These are phyloP conservation scores for Lagenorhynchus albirostris DNA, from an alignment of 2,113 vertebrate genomes.

Conservation along the genomic window DNA sequence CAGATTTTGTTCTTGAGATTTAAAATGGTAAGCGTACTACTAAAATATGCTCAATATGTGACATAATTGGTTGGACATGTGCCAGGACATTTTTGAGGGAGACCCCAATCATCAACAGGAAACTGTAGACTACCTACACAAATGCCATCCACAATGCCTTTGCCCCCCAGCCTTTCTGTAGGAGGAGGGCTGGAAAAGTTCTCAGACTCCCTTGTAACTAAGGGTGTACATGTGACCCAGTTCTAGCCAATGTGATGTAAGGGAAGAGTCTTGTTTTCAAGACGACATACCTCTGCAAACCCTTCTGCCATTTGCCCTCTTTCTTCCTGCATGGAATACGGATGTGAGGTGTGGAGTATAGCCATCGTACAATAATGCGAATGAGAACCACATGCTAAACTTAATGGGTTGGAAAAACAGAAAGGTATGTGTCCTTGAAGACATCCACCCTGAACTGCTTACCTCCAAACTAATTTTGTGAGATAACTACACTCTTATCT, in stretches of 20 bases:
- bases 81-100: not conserved
- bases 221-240: not conserved
- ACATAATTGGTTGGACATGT: not conserved
- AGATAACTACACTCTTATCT: not conserved
- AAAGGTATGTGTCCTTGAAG: slow-evolving; percentile 4
- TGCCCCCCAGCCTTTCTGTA: not conserved
- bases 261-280: not conserved
- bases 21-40: not conserved
- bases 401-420: not conserved
- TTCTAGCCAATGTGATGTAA: not conserved
- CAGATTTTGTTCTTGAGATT: slow-evolving; percentile 10
- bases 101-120: not conserved
- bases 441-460: not conserved
- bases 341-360: not conserved
- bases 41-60: slow-evolving; percentile 18
- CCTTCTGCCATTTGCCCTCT: not conserved
- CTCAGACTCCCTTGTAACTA: slow-evolving; percentile 13
- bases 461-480: not conserved
- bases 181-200: not conserved
- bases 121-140: not conserved
- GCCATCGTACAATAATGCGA: not conserved
- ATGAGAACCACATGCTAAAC: slow-evolving; percentile 22
- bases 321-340: slow-evolving; percentile 35
- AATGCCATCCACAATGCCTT: not conserved
- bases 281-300: not conserved